A percentile compares a stretch with the other conserved stretches of the same genome.
These are phyloP conservation scores for Perodicticus potto DNA, from an alignment of 2,797 vertebrate genomes.

Conservation along the genomic window DNA sequence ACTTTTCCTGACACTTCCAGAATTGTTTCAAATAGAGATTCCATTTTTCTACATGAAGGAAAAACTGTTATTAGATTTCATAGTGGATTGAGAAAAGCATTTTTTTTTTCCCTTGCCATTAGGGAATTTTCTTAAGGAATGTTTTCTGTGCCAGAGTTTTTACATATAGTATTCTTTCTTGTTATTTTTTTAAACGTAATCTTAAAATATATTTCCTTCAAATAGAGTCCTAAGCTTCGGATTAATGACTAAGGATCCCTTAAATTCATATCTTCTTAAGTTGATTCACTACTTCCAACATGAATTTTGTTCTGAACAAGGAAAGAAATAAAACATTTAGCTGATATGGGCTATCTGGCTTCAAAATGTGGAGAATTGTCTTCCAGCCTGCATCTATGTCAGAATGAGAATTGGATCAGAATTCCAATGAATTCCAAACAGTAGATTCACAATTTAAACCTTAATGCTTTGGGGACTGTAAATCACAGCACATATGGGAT, in stretches of 20 bases:
- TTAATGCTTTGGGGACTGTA: conserved; percentile 68
- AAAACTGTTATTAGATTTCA: neutral
- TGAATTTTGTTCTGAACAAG: conserved; percentile 69
- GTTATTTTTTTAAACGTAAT: conserved; percentile 52
- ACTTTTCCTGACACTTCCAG: neutral
- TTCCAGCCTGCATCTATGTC: conserved; percentile 68
- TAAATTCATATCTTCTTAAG: conserved; percentile 67
- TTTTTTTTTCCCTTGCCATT: neutral
- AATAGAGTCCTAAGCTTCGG: conserved; percentile 62
- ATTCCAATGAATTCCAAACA: conserved; percentile 76
- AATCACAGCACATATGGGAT: conserved; percentile 51
- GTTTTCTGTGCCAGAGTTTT: neutral
- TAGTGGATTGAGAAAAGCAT: neutral
- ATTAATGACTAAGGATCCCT: conserved; percentile 52
- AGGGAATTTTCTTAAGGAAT: conserved; percentile 60
- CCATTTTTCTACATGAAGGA: conserved; percentile 39
- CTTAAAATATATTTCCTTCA: conserved; percentile 68
- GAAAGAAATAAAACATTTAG: conserved; percentile 65
- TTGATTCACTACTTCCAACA: conserved; percentile 67
- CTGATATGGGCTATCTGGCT: conserved; percentile 69
- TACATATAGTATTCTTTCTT: neutral
- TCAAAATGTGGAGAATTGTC: conserved; percentile 67
- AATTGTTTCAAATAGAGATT: conserved; percentile 55
- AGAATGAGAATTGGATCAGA: conserved; percentile 59
- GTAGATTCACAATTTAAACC: conserved; percentile 69